Evolutionary conservation across 2,113 vertebrate species (phyloP).

Genomic region (Petrocephalus microphthalmus): DNA sequence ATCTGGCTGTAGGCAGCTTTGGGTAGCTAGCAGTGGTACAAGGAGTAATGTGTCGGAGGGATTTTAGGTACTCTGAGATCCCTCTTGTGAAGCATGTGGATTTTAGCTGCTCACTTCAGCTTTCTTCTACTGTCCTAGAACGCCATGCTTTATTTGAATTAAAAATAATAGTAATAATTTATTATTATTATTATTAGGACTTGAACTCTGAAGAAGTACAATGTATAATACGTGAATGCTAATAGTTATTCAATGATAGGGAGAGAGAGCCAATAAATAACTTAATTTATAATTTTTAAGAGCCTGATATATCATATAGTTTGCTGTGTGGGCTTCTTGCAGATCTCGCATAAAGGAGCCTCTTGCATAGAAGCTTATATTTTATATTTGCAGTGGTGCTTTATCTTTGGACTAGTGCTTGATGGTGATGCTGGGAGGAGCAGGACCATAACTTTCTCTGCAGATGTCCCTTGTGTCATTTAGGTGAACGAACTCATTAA

Average conservation of each 20-base stretch:
- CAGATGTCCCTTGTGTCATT: not conserved
- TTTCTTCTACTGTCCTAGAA: not conserved
- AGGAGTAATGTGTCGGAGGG: not conserved
- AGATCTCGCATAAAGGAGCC: too few species aligned
- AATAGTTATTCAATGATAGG: not conserved
- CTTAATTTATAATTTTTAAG: not conserved
- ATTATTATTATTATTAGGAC: not conserved
- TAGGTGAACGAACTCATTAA: not conserved
- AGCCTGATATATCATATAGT: not conserved
- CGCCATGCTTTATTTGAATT: not conserved
- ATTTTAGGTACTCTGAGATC: not conserved
- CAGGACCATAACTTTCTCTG: not conserved
- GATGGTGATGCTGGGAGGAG: not conserved
- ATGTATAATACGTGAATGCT: not conserved
- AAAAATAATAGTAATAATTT: too few species aligned
- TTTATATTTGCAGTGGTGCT: not conserved
- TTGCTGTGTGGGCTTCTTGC: not conserved
- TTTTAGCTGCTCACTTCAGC: not conserved
- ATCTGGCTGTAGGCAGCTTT: constrained; percentile 18
- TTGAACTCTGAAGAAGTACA: not conserved
- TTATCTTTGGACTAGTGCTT: not conserved
- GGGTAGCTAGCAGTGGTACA: not conserved
- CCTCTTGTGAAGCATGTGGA: not conserved
- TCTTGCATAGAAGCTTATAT: too few species aligned
- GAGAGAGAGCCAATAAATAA: too few species aligned